phyloP scores from a whole-genome alignment of 2,113 vertebrate species.

The Neodontobutis hainanensis region DNA sequence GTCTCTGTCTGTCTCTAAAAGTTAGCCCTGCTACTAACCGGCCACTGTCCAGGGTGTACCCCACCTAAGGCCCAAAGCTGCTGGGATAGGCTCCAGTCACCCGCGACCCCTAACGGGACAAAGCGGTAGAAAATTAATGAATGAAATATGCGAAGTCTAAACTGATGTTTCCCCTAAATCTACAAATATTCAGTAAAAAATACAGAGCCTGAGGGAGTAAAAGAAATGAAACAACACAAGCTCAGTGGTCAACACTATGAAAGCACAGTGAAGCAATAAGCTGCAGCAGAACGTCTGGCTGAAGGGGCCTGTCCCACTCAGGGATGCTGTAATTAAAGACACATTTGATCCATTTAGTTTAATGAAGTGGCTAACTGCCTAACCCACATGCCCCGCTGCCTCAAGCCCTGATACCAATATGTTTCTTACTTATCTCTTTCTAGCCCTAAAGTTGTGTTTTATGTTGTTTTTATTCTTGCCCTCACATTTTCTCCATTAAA shows the following conservation, averaged over 20 bases:
- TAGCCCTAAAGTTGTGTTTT: background rate
- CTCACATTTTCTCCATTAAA: conserved; percentile 4
- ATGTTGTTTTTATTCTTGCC: conserved; percentile 1
- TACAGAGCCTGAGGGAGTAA: conserved; percentile 1
- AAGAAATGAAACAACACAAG: background rate
- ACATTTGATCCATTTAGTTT: conserved; percentile 32
- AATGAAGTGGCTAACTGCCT: conserved; percentile 37
- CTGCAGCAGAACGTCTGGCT: conserved; percentile 5
- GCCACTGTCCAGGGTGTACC: too few species aligned
- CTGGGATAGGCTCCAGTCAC: too few species aligned
- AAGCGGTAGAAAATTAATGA: too few species aligned
- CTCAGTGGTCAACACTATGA: conserved; percentile 13
- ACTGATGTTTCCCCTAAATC: conserved; percentile 1
- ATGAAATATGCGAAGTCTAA: too few species aligned
- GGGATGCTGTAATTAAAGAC: conserved; percentile 38
- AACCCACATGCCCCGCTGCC: conserved; percentile 26
- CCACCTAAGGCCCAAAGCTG: too few species aligned
- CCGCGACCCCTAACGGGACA: too few species aligned
- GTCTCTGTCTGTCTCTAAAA: too few species aligned
- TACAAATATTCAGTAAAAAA: background rate
- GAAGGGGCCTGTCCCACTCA: background rate
- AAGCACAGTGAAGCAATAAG: conserved; percentile 17
- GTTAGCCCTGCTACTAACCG: too few species aligned
- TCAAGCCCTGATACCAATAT: conserved; percentile 25
- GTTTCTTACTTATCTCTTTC: conserved; percentile 19